phyloP scores from a whole-genome alignment of 1,140 invertebrate species.

The Tribolium castaneum region DNA sequence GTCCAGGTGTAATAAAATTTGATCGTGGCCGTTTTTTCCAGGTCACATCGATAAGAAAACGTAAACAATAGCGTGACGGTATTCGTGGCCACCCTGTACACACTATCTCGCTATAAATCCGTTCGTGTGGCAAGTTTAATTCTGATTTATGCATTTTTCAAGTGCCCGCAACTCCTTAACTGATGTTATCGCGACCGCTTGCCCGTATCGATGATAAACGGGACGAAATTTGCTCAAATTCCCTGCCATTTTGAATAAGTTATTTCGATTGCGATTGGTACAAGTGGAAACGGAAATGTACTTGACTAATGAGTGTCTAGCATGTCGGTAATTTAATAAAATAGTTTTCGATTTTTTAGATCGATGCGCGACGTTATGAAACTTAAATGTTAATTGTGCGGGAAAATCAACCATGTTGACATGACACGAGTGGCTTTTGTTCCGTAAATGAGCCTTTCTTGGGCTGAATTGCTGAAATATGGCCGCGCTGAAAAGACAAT shows the following conservation, averaged over 20 bases:
- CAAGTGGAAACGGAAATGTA: conserved; percentile 20
- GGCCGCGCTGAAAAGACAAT: neutral
- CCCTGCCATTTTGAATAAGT: neutral
- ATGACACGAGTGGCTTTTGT: neutral
- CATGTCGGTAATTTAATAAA: conserved; percentile 26
- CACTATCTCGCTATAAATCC: conserved; percentile 1
- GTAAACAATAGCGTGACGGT: conserved; percentile 8
- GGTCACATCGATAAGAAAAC: neutral
- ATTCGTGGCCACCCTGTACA: neutral
- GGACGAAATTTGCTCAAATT: conserved; percentile 13
- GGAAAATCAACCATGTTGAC: neutral
- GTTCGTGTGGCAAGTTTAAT: conserved; percentile 14
- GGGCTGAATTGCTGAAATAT: neutral
- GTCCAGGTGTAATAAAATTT: conserved; percentile 10
- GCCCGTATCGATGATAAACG: conserved; percentile 9
- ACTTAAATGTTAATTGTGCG: neutral
- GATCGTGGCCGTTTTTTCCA: neutral
- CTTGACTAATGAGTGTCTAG: conserved; percentile 8
- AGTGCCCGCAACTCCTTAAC: neutral
- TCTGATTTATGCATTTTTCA: conserved; percentile 16
- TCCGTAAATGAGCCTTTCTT: neutral
- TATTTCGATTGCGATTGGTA: neutral
- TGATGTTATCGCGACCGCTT: neutral
- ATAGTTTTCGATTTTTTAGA: neutral
- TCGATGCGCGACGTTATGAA: neutral